Percentiles rank a stretch among this genome's conserved stretches.
These are phyloP conservation scores for Neodon shergylaensis DNA, from an alignment of 2,113 vertebrate genomes.

Conservation along the genomic window DNA sequence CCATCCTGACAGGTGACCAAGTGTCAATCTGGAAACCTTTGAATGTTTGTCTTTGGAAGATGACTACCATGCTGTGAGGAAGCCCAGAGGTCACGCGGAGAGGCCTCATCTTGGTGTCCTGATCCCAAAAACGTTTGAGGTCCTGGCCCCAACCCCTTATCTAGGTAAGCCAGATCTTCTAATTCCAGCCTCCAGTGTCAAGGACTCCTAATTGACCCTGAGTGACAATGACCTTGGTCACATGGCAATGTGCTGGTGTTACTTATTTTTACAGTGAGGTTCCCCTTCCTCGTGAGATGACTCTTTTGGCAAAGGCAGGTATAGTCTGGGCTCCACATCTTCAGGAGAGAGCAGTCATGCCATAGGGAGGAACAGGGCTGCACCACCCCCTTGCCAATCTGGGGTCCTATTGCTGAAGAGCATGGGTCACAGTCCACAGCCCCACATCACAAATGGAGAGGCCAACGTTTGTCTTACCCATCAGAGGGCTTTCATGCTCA, in stretches of 20 bases:
- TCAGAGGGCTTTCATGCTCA: not conserved
- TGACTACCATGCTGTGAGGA: not conserved
- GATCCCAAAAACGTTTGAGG: not conserved
- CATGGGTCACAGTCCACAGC: not conserved
- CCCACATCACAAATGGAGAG: not conserved
- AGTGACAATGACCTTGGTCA: rapidly evolving
- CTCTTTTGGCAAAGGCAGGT: not conserved
- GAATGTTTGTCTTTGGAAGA: not conserved
- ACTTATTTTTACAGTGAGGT: not conserved
- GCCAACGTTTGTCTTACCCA: not conserved
- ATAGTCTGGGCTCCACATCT: not conserved
- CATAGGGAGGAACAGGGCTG: not conserved
- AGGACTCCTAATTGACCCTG: too few species aligned
- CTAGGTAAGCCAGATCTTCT: not conserved
- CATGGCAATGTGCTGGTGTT: rapidly evolving
- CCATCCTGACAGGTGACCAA: not conserved
- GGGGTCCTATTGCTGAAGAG: not conserved
- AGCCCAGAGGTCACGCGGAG: not conserved
- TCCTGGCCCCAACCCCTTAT: not conserved
- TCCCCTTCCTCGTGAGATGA: not conserved
- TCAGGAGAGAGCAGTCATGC: not conserved
- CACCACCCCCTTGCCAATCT: too few species aligned
- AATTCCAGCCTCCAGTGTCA: not conserved
- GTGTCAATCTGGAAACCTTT: not conserved
- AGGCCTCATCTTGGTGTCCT: not conserved